These are phyloP conservation scores for Thereva unica DNA, from an alignment of 2,888 invertebrate species.

Conservation along the genomic window DNA sequence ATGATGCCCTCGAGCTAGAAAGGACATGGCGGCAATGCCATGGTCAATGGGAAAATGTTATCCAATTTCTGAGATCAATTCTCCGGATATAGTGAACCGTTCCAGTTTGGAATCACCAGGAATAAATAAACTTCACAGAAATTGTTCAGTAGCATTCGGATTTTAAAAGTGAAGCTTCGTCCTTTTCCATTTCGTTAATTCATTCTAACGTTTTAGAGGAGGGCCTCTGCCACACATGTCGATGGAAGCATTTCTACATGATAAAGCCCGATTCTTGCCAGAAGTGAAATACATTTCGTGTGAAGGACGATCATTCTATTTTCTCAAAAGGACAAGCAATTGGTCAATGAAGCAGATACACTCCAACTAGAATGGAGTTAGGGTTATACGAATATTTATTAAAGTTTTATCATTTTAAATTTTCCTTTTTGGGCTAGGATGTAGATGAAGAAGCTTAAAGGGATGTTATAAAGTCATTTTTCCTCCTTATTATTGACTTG, in stretches of 20 bases:
- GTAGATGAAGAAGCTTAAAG: too few species aligned
- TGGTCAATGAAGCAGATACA: conserved; percentile 8
- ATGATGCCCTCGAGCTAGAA: too few species aligned
- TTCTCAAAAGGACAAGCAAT: conserved; percentile 12
- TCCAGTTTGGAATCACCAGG: neutral
- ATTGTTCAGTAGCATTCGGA: conserved; percentile 10
- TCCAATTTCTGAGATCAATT: conserved; percentile 16
- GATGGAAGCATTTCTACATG: conserved; percentile 16
- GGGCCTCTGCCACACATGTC: conserved; percentile 12
- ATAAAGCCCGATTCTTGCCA: conserved; percentile 11
- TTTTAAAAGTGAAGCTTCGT: conserved; percentile 14
- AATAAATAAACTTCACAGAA: conserved; percentile 13
- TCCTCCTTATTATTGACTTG: too few species aligned
- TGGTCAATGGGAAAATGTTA: conserved; percentile 14
- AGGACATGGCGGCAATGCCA: neutral
- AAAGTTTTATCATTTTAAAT: too few species aligned
- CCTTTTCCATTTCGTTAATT: conserved; percentile 30
- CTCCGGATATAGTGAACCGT: neutral
- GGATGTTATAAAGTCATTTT: too few species aligned
- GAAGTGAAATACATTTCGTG: neutral
- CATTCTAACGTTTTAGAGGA: conserved; percentile 19
- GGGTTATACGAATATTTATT: too few species aligned
- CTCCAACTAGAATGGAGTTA: too few species aligned
- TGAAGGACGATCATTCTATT: neutral
- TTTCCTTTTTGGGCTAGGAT: too few species aligned